Conservation (phyloP, 2,888 invertebrate genomes). For the Athalia cordata region DNA sequence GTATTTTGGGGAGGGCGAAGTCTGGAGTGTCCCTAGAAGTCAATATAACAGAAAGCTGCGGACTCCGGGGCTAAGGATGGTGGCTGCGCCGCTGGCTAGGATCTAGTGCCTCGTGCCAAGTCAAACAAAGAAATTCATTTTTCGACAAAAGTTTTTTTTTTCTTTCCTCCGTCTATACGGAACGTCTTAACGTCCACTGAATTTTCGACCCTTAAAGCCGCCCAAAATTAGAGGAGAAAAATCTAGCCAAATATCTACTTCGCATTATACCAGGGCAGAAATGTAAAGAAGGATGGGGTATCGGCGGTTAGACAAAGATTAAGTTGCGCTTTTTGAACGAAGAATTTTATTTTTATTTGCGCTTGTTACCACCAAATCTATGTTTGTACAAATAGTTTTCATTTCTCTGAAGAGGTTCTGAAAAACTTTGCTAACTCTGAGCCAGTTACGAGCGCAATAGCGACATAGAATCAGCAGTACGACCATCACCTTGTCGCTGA, state of each 20-base stretch:
- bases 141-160: conserved; percentile 22
- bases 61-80: not conserved
- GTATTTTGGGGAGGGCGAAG: conserved; percentile 67
- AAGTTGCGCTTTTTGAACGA: no score
- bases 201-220: not conserved
- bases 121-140: conserved; percentile 40
- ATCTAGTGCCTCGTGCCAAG: conserved; percentile 23
- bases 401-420: no score
- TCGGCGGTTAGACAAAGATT: not conserved
- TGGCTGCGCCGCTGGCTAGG: not conserved
- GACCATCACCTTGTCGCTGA: conserved; percentile 43
- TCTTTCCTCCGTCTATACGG: conserved; percentile 34
- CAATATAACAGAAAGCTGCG: conserved; percentile 34
- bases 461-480: not conserved
- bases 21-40: conserved; percentile 57
- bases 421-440: conserved; percentile 5
- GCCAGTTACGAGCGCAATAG: conserved; percentile 13
- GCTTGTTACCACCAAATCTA: no score
- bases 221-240: no score
- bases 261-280: not conserved
- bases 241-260: no score
- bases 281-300: not conserved
- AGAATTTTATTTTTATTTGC: no score
- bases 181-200: not conserved
- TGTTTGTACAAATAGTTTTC: no score